These are phyloP conservation scores for Ranitomeya imitator DNA, from an alignment of 2,113 vertebrate genomes.

Conservation along the genomic window DNA sequence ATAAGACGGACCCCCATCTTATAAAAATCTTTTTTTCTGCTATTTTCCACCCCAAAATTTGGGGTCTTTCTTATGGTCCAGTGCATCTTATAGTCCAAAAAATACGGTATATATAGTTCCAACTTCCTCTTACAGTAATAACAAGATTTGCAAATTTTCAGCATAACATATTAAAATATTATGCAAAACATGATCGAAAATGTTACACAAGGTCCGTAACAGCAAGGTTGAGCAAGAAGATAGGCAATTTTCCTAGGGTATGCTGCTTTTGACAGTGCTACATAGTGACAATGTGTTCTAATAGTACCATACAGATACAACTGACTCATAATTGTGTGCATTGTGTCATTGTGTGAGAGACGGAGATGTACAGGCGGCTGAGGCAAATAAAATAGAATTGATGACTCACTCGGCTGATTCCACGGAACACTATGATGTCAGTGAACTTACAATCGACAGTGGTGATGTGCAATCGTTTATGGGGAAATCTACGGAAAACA, in stretches of 20 bases:
- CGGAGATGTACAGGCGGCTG: not conserved
- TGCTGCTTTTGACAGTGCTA: not conserved
- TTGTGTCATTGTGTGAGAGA: slow-evolving; percentile 13
- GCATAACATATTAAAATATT: not conserved
- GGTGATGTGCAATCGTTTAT: not conserved
- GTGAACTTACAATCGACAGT: not conserved
- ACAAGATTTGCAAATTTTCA: not conserved
- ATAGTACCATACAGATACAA: not conserved
- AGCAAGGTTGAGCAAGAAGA: not conserved
- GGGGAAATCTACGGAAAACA: not conserved
- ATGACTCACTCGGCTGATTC: slow-evolving; percentile 14
- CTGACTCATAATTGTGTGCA: slow-evolving; percentile 20
- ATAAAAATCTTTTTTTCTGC: too few species aligned
- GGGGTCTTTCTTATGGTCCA: too few species aligned
- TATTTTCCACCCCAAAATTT: too few species aligned
- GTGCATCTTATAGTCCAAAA: too few species aligned
- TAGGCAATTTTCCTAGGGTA: not conserved
- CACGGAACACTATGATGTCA: slow-evolving; percentile 10
- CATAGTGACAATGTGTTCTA: not conserved
- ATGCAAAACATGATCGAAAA: not conserved
- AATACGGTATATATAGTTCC: not conserved
- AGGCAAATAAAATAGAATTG: slow-evolving; percentile 8
- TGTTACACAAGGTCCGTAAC: not conserved
- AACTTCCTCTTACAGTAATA: not conserved
- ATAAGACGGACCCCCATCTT: too few species aligned